Evolutionary conservation across 2,888 invertebrate genomes (phyloP), one percentile per base, ranked within the genome.

Genomic region (Cheilosia variabilis): DNA sequence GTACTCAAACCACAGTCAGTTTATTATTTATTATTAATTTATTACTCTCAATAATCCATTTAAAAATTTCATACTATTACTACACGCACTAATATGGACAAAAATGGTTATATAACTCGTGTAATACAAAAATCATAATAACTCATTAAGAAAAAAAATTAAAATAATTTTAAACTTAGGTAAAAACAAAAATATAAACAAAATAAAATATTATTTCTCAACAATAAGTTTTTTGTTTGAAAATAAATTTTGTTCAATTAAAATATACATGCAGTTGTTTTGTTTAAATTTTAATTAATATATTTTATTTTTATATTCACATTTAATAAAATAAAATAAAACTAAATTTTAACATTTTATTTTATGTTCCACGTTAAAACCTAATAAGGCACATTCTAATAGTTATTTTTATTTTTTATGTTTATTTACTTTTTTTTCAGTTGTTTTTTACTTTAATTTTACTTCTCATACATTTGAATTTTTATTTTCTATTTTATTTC

Each of bases 381-480:
- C 89, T 91, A 91, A 90, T 91, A 91, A 91, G 91, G 91, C 91
- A 91, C 91, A 90, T 89, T 52, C 89, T 90, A 86, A 72, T 66
- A 86, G 72, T 81, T 57, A 37, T 72, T 37, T 73, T 65, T 43
- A 10, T 52, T 69, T 31, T 31, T 76, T 58, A 58, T 50, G 13
- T 2, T n/a, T 57, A 27, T 27, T 6, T 22, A 22, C n/a, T 45
- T 41, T 22, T 34, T 45, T 7, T 41, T 45, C 19, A 37, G 27
- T 53, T 55, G 24, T n/a, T 19, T 43, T 66, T 58, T 58, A 50
- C 60, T 22, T 17, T 79, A 31, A 43, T 50, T 22, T 27, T 52
- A 37, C 31, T 4, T 65, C 43, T 82, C 60, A 69, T 63, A 65
- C 31, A 75, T 69, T 62, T 22, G 43, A 19, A n/a, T 19, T 72